phyloP scores from a whole-genome alignment of 2,113 vertebrate genomes.

The Misgurnus anguillicaudatus region DNA sequence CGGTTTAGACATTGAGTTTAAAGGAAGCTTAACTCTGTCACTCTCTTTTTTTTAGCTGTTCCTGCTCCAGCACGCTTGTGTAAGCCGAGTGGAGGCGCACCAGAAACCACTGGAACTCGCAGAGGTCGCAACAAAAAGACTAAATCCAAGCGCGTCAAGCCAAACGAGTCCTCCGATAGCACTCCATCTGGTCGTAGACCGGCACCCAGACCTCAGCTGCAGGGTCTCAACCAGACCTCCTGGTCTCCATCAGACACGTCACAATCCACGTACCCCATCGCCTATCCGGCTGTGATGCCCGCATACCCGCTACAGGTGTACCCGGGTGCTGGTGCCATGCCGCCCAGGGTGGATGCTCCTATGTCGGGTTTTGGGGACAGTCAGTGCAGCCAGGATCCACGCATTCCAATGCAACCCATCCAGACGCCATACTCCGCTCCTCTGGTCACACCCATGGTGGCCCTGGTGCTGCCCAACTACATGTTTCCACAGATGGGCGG shows the following conservation, averaged over 20 bases:
- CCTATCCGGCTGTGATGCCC: constrained; percentile 81
- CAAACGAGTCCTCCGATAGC: constrained; percentile 82
- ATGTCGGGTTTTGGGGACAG: constrained; percentile 67
- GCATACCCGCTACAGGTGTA: constrained; percentile 83
- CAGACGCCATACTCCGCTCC: constrained; percentile 71
- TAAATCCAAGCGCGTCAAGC: constrained; percentile 82
- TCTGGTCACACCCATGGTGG: constrained; percentile 82
- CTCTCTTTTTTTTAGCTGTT: constrained; percentile 47
- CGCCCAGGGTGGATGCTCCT: constrained; percentile 56
- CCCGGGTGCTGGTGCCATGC: constrained; percentile 63
- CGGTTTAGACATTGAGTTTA: too few species aligned
- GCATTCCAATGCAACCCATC: constrained; percentile 69
- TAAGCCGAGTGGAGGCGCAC: constrained; percentile 50
- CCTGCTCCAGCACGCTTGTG: constrained; percentile 40
- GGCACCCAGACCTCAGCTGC: constrained; percentile 67
- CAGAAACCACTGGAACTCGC: constrained; percentile 40
- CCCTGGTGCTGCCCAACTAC: constrained; percentile 84
- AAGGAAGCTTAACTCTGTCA: too few species aligned
- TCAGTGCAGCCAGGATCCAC: constrained; percentile 63
- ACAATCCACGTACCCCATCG: constrained; percentile 78
- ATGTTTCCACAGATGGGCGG: constrained; percentile 73
- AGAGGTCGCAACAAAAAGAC: constrained; percentile 81
- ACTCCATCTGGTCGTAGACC: constrained; percentile 73
- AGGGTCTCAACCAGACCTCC: constrained; percentile 78
- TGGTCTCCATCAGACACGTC: constrained; percentile 86